Base-by-base conservation (phyloP, 2,888 invertebrate species). In the Tetragonula carbonaria region DNA sequence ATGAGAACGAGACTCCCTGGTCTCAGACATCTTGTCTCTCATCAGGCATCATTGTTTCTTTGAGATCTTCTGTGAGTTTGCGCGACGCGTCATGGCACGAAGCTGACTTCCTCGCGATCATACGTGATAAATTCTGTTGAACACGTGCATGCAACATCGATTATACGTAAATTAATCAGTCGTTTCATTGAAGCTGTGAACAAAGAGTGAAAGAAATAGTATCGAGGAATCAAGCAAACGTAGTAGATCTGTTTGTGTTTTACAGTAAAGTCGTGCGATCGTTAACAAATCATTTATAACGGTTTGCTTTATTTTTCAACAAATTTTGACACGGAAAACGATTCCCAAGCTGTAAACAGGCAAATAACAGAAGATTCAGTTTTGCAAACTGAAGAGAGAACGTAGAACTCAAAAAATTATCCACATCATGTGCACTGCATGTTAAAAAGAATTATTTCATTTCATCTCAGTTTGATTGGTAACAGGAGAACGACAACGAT, bases 61-160 rank as follows among this genome's bases (percentile, higher is more conserved):
- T 6, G n/a, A 45, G 14, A 67, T 45, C 28, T 38, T 3, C 18
- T 38, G 11, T 14, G 4, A 14, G 21, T 51, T 63, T 51, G 14
- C 3, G 28, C 21, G 4, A 45, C 66, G 16, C 75, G 68, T 76
- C 75, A 57, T 68, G 11, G 57, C 75, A 68, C 68, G n/a, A 38
- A 50, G 68, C 59, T 76, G 68, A 50, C 50, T 57, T 76, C 11
- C 6, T n/a, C 55, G 11, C 28, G 16, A 45, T 50, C 21, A 33
- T 45, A 38, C 16, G 8, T 2, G 45, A 45, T 45, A 2, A 33
- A n/a, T 16, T 45, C 14, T 50, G 55, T 50, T 33, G 6, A 18
- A 76, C 11, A 59, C 4, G 28, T 28, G n/a, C 75, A 68, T 76
- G 75, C 75, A 6, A 33, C 50, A 13, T 18, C 21, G 21, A 68